Conservation (phyloP, 1,140 invertebrate genomes). For the Achatina immaculata region DNA sequence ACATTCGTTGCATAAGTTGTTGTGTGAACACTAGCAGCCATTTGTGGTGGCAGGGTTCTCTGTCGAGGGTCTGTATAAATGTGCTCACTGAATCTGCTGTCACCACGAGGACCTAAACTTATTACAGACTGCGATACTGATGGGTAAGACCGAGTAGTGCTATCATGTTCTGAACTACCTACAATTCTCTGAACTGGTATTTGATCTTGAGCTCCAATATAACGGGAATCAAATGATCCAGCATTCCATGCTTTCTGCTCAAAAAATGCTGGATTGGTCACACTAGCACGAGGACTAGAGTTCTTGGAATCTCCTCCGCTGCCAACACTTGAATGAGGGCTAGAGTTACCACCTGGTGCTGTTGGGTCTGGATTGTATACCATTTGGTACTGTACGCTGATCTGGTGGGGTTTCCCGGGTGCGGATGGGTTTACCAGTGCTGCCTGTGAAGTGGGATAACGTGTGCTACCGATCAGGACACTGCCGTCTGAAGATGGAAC, state of each 20-base stretch:
- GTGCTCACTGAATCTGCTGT: conserved; percentile 62
- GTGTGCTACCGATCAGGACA: conserved; percentile 40
- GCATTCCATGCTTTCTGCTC: conserved; percentile 69
- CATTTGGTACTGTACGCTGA: conserved; percentile 38
- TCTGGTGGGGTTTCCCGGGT: conserved; percentile 8
- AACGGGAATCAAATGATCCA: conserved; percentile 73
- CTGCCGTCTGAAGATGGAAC: conserved; percentile 33
- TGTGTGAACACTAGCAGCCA: conserved; percentile 32
- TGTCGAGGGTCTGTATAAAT: conserved; percentile 56
- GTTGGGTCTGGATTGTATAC: conserved; percentile 38
- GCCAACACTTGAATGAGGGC: conserved; percentile 75
- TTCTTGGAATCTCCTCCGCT: conserved; percentile 75
- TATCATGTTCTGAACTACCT: conserved; percentile 32
- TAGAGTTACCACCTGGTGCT: conserved; percentile 64
- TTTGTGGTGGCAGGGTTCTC: conserved; percentile 46
- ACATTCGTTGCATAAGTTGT: conserved; percentile 12
- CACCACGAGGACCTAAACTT: conserved; percentile 48
- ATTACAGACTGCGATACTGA: conserved; percentile 27
- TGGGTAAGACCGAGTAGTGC: not conserved
- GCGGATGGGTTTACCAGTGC: conserved; percentile 28
- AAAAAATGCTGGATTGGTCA: conserved; percentile 73
- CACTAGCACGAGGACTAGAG: conserved; percentile 75
- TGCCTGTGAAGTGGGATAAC: conserved; percentile 44
- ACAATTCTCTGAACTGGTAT: conserved; percentile 41
- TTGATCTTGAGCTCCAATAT: conserved; percentile 45